Conservation (phyloP, 92 coral and sea anemone species). For the Palythoa caribaeorum region DNA sequence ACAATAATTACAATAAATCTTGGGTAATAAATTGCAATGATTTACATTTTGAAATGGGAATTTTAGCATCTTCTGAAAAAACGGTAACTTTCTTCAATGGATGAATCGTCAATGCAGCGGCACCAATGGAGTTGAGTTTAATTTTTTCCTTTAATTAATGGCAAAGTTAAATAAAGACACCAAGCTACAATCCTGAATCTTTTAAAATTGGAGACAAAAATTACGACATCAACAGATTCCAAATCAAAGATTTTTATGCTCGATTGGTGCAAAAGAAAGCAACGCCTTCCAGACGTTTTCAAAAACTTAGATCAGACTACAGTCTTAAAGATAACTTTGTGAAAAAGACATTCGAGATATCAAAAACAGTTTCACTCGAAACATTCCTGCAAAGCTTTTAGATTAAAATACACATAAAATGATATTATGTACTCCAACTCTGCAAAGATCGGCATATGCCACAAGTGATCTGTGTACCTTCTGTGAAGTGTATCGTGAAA, state of each 20-base stretch:
- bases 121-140: too few relatives aligned
- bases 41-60: too few relatives aligned
- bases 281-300: neutral
- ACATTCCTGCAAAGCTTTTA: neutral
- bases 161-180: too few relatives aligned
- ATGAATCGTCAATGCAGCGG: too few relatives aligned
- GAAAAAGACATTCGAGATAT: neutral
- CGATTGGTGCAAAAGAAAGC: neutral
- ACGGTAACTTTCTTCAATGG: too few relatives aligned
- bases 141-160: too few relatives aligned
- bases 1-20: too few relatives aligned
- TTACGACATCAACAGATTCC: neutral
- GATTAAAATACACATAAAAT: neutral
- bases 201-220: neutral
- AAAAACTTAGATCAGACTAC: neutral
- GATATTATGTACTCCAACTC: neutral
- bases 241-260: neutral
- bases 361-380: neutral
- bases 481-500: too few relatives aligned
- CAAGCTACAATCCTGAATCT: neutral
- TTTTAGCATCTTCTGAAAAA: too few relatives aligned
- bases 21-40: too few relatives aligned
- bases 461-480: conserved; percentile 1
- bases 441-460: neutral
- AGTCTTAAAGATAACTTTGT: neutral